These are phyloP conservation scores for Ciconia maguari DNA, from an alignment of 2,113 vertebrate species.

Conservation along the genomic window DNA sequence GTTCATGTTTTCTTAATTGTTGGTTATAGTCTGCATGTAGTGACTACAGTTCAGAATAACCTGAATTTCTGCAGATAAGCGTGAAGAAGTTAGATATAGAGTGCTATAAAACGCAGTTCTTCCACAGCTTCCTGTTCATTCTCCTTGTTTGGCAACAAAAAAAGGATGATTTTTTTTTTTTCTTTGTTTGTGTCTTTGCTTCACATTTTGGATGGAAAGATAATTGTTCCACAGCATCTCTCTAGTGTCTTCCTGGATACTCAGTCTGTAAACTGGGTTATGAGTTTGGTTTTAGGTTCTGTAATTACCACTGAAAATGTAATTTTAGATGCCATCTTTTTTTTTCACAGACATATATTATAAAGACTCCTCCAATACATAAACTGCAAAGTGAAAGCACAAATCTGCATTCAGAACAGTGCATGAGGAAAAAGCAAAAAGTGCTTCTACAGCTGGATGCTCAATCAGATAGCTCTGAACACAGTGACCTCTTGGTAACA, in stretches of 20 bases:
- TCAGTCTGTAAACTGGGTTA: neutral
- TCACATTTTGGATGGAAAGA: neutral
- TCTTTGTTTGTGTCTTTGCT: neutral
- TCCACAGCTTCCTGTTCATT: neutral
- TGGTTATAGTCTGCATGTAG: neutral
- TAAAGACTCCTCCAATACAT: slow-evolving; percentile 82
- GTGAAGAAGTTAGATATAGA: neutral
- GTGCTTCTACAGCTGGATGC: slow-evolving; percentile 78
- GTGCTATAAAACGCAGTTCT: neutral
- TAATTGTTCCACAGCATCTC: neutral
- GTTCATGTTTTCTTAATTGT: neutral
- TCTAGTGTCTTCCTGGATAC: neutral
- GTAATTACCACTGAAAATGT: neutral
- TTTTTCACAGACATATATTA: slow-evolving; percentile 79
- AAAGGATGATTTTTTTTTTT: neutral
- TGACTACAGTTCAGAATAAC: neutral
- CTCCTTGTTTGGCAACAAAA: neutral
- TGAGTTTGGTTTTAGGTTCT: neutral
- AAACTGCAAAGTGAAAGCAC: slow-evolving; percentile 56
- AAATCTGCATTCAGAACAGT: slow-evolving; percentile 25
- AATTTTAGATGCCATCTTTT: neutral
- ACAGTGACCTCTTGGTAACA: slow-evolving; percentile 85
- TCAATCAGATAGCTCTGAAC: slow-evolving; percentile 89
- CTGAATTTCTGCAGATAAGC: neutral
- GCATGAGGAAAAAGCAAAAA: slow-evolving; percentile 75